Evolutionary conservation across 2,113 vertebrate genomes (phyloP).

Genomic region (Chitala chitala): DNA sequence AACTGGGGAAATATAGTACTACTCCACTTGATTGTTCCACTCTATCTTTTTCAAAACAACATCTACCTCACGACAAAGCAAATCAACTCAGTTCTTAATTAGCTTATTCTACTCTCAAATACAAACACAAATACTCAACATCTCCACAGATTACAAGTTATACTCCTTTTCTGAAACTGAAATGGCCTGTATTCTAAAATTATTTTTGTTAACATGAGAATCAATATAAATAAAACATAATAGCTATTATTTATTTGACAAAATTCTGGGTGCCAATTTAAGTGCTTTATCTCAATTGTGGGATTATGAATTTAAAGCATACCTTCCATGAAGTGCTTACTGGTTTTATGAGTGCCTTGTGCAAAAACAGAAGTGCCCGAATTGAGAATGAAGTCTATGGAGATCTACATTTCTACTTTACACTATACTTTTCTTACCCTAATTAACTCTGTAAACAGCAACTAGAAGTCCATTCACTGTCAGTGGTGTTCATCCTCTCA

Average conservation of each 20-base stretch:
- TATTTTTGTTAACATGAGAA: conserved; percentile 23
- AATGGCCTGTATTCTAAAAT: conserved; percentile 25
- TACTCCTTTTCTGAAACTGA: conserved; percentile 34
- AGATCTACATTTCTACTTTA: conserved; percentile 4
- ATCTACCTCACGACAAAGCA: conserved; percentile 39
- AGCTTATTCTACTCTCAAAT: conserved; percentile 58
- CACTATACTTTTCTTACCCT: conserved; percentile 3
- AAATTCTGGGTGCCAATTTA: conserved; percentile 44
- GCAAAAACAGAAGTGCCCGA: conserved; percentile 44
- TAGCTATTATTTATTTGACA: conserved; percentile 23
- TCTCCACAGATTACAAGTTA: conserved; percentile 38
- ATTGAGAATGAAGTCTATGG: conserved; percentile 18
- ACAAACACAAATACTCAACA: conserved; percentile 40
- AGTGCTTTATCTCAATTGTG: conserved; percentile 48
- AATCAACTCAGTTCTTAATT: conserved; percentile 42
- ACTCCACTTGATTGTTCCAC: conserved; percentile 48
- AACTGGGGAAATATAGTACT: conserved; percentile 50
- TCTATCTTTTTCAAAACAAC: conserved; percentile 38
- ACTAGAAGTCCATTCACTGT: conserved; percentile 2
- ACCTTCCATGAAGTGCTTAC: conserved; percentile 53
- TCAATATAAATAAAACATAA: conserved; percentile 23
- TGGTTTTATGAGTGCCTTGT: conserved; percentile 38
- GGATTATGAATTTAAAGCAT: conserved; percentile 36
- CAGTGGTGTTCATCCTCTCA: conserved; percentile 15
- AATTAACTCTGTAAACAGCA: conserved; percentile 20